phyloP scores from a whole-genome alignment of 2,888 invertebrate species.

The Macrosiphum euphorbiae region DNA sequence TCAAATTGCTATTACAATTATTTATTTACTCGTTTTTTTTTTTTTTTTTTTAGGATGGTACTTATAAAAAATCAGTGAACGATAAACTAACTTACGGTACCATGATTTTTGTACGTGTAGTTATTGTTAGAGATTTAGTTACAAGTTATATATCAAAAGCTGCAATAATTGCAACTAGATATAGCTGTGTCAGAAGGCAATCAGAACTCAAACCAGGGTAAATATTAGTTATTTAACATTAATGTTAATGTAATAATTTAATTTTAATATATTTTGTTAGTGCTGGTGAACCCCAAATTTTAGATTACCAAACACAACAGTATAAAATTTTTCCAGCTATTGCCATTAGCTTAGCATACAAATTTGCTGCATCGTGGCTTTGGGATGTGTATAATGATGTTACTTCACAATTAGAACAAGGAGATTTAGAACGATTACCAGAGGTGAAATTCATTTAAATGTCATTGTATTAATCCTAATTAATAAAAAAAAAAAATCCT shows the following conservation, averaged over 20 bases:
- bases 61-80: constrained; percentile 85
- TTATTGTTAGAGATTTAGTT: constrained; percentile 84
- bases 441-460: constrained; percentile 74
- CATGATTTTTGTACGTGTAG: constrained; percentile 94
- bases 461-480: neutral
- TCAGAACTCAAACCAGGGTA: constrained; percentile 87
- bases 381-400: constrained; percentile 91
- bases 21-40: constrained; percentile 62
- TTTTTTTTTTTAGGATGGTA: constrained; percentile 79
- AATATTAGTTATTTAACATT: constrained; percentile 68
- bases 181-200: constrained; percentile 90
- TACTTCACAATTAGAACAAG: constrained; percentile 83
- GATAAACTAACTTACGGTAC: constrained; percentile 90
- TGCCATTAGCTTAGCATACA: constrained; percentile 85
- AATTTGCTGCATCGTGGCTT: constrained; percentile 81
- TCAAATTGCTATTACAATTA: neutral
- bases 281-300: constrained; percentile 87
- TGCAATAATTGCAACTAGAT: constrained; percentile 89
- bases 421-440: constrained; percentile 85
- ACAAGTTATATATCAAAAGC: constrained; percentile 85
- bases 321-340: constrained; percentile 90
- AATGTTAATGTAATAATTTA: neutral
- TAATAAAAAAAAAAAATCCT: neutral
- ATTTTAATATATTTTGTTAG: constrained; percentile 71
- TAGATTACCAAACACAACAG: constrained; percentile 95